A percentile compares a stretch with the other conserved stretches of the same genome.
phyloP scores from a whole-genome alignment of 1,140 invertebrate genomes.

The Alviniconcha marisindica region DNA sequence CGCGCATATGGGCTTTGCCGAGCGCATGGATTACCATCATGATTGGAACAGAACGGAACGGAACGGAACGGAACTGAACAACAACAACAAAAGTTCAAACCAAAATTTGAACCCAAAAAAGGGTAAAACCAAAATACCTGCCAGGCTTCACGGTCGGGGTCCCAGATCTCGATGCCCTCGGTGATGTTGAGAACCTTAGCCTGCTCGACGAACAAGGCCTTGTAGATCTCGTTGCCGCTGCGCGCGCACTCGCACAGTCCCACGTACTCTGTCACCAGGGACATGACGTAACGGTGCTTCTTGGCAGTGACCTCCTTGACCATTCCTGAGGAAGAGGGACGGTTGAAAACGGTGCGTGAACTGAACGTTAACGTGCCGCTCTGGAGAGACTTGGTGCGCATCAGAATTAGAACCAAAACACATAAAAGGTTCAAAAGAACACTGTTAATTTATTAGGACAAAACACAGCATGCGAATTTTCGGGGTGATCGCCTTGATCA shows the following conservation, averaged over 20 bases:
- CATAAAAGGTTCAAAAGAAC: too few species aligned
- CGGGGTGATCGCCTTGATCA: too few species aligned
- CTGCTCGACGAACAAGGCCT: slow-evolving; percentile 10
- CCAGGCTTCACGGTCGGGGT: too few species aligned
- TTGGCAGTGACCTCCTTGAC: slow-evolving; percentile 2
- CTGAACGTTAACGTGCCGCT: too few species aligned
- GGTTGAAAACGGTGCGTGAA: too few species aligned
- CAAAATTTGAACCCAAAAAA: neutral
- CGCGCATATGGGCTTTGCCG: too few species aligned
- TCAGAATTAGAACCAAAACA: too few species aligned
- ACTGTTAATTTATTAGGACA: too few species aligned
- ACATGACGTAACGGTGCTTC: slow-evolving; percentile 37
- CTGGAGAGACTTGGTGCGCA: too few species aligned
- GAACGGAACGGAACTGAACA: neutral
- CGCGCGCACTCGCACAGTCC: slow-evolving; percentile 5
- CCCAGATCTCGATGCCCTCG: neutral
- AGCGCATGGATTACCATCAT: neutral
- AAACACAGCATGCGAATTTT: too few species aligned
- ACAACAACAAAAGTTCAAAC: neutral
- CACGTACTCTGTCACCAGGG: slow-evolving; percentile 26
- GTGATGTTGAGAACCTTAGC: slow-evolving; percentile 9
- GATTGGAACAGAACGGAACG: neutral
- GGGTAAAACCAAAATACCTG: neutral
- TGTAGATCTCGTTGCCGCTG: slow-evolving; percentile 1
- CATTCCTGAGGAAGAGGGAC: neutral